phyloP scores from a whole-genome alignment of 2,888 invertebrate species.

The Tridacna crocea region DNA sequence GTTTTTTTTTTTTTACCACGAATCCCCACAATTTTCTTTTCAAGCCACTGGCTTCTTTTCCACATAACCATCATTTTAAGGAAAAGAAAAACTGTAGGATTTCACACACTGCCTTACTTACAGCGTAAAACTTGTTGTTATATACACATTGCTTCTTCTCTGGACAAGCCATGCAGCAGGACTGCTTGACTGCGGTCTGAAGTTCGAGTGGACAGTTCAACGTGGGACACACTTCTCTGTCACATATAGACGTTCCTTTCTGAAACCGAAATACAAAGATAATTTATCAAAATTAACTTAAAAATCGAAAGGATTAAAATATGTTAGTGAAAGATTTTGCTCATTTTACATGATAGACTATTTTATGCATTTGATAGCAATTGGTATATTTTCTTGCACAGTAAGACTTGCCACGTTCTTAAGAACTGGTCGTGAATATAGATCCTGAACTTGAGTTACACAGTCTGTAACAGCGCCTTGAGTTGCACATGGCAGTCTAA shows the following conservation, averaged over 20 bases:
- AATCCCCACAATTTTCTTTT: no score
- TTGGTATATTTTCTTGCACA: neutral
- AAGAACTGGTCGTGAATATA: no score
- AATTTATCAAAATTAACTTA: no score
- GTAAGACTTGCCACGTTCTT: no score
- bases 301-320: neutral
- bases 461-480: no score
- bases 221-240: slow-evolving; percentile 76
- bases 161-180: slow-evolving; percentile 76
- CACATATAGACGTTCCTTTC: slow-evolving; percentile 77
- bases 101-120: slow-evolving; percentile 28
- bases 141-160: slow-evolving; percentile 69
- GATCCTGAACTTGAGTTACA: no score
- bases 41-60: no score
- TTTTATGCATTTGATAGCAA: neutral
- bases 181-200: slow-evolving; percentile 57
- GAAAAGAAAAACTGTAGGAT: no score
- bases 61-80: no score
- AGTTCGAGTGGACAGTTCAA: slow-evolving; percentile 73
- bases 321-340: slow-evolving; percentile 11
- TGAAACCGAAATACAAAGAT: slow-evolving; percentile 42
- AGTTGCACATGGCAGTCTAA: no score
- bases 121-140: slow-evolving; percentile 67
- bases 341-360: slow-evolving; percentile 7
- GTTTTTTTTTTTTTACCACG: no score